phyloP scores from a whole-genome alignment of 2,797 vertebrate genomes.

The Sebastes kiyomatsui region DNA sequence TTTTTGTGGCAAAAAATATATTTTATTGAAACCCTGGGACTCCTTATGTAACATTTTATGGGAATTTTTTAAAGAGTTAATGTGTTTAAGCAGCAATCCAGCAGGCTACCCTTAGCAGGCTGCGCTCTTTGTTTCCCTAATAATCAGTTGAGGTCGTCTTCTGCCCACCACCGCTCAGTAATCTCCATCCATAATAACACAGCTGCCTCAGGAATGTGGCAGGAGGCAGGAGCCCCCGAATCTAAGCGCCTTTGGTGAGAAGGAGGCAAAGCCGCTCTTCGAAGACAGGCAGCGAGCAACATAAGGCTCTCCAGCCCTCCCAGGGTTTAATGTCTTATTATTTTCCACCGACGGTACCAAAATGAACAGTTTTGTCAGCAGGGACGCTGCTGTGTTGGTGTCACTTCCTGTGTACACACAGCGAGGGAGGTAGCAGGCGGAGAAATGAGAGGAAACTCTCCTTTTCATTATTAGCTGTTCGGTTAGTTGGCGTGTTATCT shows the following conservation, averaged over 20 bases:
- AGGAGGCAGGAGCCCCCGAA: constrained; percentile 59
- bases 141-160: constrained; percentile 74
- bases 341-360: constrained; percentile 67
- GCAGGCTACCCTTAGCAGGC: constrained; percentile 22
- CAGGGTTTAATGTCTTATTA: constrained; percentile 79
- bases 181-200: constrained; percentile 77
- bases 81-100: constrained; percentile 38
- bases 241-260: constrained; percentile 65
- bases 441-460: constrained; percentile 11
- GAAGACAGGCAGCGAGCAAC: constrained; percentile 62
- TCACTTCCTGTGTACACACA: constrained; percentile 51
- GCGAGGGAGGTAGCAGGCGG: constrained; percentile 10
- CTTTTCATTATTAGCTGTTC: constrained; percentile 19
- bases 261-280: constrained; percentile 68
- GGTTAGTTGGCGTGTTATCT: constrained; percentile 29
- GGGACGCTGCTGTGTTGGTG: constrained; percentile 55
- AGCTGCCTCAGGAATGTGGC: constrained; percentile 67
- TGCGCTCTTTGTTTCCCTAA: constrained; percentile 71
- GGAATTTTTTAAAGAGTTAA: constrained; percentile 19
- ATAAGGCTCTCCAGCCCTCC: constrained; percentile 69
- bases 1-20: background rate
- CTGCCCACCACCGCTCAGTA: constrained; percentile 66
- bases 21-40: constrained; percentile 4
- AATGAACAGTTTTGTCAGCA: constrained; percentile 71
- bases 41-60: background rate